Conservation (phyloP, 2,797 vertebrate species). For the Tapera naevia region DNA sequence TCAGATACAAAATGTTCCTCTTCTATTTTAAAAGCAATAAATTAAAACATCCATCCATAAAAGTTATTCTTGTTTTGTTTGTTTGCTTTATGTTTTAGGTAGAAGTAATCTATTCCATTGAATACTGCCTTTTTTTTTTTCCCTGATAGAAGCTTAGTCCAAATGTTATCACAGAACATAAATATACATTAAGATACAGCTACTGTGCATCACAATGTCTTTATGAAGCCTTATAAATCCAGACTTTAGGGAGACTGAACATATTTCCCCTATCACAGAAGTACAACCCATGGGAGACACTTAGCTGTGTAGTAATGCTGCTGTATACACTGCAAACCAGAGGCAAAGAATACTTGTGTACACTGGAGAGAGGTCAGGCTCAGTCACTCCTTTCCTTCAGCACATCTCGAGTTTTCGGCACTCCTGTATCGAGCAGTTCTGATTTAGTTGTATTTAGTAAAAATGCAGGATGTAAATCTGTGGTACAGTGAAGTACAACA, state of each 20-base stretch:
- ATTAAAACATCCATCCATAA: not conserved
- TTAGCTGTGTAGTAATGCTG: not conserved
- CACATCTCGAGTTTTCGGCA: not conserved
- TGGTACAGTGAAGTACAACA: not conserved
- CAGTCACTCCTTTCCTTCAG: not conserved
- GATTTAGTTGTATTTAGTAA: not conserved
- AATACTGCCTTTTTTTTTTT: rapidly evolving
- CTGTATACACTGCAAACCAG: not conserved
- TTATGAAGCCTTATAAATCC: not conserved
- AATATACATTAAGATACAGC: not conserved
- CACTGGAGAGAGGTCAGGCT: not conserved
- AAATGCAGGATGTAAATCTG: not conserved
- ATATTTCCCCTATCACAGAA: not conserved
- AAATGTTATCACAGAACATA: not conserved
- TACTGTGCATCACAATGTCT: not conserved
- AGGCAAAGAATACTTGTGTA: not conserved
- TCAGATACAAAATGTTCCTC: not conserved
- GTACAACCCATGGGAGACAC: not conserved
- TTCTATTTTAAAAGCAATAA: not conserved
- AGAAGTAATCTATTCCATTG: not conserved
- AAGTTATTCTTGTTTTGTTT: not conserved
- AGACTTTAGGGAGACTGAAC: not conserved
- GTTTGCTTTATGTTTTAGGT: not conserved
- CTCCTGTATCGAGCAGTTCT: rapidly evolving
- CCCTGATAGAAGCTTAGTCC: not conserved